Evolutionary conservation across 30 jellyfish, hydroid and myxozoan genomes (phyloP).

Genomic region (Chironex yamaguchii): DNA sequence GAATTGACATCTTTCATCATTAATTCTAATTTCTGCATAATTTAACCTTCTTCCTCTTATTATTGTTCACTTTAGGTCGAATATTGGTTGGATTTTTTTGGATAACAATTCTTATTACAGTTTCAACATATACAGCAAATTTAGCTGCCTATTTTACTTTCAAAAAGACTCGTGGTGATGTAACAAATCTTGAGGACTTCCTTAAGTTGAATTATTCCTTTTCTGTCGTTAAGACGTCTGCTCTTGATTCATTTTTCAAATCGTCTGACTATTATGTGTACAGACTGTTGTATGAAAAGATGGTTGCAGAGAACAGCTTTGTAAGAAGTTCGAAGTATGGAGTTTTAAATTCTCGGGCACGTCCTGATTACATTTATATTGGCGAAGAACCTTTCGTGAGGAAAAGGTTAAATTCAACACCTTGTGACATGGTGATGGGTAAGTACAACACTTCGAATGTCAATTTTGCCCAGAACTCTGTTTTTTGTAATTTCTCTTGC

Average conservation of each 20-base stretch:
- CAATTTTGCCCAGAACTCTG: background rate
- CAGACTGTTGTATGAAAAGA: constrained; percentile 56
- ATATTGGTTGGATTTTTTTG: constrained; percentile 52
- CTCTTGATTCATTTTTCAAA: constrained; percentile 45
- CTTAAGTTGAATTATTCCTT: constrained; percentile 40
- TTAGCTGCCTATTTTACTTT: constrained; percentile 69
- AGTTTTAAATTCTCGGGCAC: background rate
- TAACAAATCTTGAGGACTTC: background rate
- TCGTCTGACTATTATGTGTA: constrained; percentile 46
- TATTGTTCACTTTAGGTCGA: constrained; percentile 64
- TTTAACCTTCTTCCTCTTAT: too few species aligned
- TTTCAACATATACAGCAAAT: constrained; percentile 70
- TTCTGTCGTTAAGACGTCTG: constrained; percentile 26
- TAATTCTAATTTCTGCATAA: too few species aligned
- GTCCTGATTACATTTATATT: constrained; percentile 21
- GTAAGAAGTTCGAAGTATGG: constrained; percentile 14
- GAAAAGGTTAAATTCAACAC: constrained; percentile 7
- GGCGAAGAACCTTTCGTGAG: constrained; percentile 47
- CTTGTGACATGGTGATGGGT: constrained; percentile 55
- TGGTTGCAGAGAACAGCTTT: constrained; percentile 5
- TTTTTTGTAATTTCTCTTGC: background rate
- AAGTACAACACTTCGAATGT: background rate
- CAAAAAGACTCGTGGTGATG: constrained; percentile 3
- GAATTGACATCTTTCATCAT: too few species aligned
- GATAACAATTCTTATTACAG: constrained; percentile 36